Evolutionary conservation across 2,113 vertebrate species (phyloP), one percentile per base, ranked within the genome.

Genomic region (Oncorhynchus mykiss): DNA sequence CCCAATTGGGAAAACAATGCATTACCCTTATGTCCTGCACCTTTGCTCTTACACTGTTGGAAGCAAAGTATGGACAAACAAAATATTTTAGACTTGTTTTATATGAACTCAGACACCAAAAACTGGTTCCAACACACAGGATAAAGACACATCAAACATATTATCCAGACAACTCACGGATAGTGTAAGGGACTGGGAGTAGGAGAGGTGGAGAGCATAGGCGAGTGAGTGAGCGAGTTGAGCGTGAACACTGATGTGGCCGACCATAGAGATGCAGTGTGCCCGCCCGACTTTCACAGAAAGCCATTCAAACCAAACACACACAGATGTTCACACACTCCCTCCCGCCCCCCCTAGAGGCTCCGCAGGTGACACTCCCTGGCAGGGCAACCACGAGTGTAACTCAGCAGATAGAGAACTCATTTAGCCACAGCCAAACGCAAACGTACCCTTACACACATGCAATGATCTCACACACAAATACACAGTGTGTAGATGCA

Each of bases 171-270:
- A 82, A 72, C 77, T 81, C 48, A 3, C 68, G 67, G 67, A 79
- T 67, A 72, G 76, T 77, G 79, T 72, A 85, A 80, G 83, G 81
- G 79, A 75, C 80, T 84, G 71, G 83, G 57, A 20, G 51, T 8
- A 85, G 74, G 48, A 59, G 73, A 75, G 83, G 80, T 11, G 34
- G 54, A 14, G 25, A 22, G 67, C 74, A 31, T 29, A 59, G 75
- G 31, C n/a, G 24, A 69, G 76, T 82, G 75, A 72, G 18, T 62
- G 20, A 39, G 25, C 22, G 20, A 34, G 76, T 81, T 76, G 70
- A 75, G 74, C 77, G 68, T 67, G 86, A 88, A 89, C 88, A 88
- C 82, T 88, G 80, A 91, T 88, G 85, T 88, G 86, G 74, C 59
- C 1, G 68, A 80, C 80, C 73, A 84, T 80, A 87, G 80, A 88